Evolutionary conservation across 2,888 invertebrate genomes (phyloP).

Genomic region (Eupithecia inturbata): DNA sequence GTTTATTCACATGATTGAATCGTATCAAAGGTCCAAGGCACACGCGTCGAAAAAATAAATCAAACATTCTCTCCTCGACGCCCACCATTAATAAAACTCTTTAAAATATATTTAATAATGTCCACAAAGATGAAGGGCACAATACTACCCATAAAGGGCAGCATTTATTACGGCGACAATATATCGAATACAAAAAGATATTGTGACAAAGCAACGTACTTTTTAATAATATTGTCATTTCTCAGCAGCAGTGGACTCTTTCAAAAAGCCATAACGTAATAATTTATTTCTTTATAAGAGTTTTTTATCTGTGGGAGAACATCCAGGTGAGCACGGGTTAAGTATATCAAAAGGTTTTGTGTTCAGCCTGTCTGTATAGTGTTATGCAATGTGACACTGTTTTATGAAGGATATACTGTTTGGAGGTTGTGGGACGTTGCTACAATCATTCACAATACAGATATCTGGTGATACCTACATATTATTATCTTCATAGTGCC

Average conservation of each 20-base stretch:
- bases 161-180: conserved; percentile 84
- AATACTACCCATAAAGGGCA: conserved; percentile 81
- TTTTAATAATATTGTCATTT: conserved; percentile 85
- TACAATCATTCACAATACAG: background rate
- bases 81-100: conserved; percentile 84
- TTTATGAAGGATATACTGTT: conserved; percentile 28
- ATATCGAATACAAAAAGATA: conserved; percentile 84
- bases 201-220: conserved; percentile 83
- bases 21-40: conserved; percentile 69
- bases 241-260: conserved; percentile 84
- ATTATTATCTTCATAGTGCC: background rate
- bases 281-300: conserved; percentile 84
- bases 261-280: conserved; percentile 84
- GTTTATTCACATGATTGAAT: conserved; percentile 71
- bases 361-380: conserved; percentile 38
- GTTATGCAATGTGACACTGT: conserved; percentile 44
- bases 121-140: conserved; percentile 78
- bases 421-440: background rate
- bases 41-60: conserved; percentile 85
- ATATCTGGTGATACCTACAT: too few relatives aligned
- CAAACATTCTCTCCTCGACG: conserved; percentile 78
- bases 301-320: conserved; percentile 80
- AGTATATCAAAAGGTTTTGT: conserved; percentile 58
- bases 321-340: conserved; percentile 82
- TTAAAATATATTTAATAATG: conserved; percentile 85